Conservation (phyloP, 2,888 invertebrate genomes). For the Caenorhabditis angaria region DNA sequence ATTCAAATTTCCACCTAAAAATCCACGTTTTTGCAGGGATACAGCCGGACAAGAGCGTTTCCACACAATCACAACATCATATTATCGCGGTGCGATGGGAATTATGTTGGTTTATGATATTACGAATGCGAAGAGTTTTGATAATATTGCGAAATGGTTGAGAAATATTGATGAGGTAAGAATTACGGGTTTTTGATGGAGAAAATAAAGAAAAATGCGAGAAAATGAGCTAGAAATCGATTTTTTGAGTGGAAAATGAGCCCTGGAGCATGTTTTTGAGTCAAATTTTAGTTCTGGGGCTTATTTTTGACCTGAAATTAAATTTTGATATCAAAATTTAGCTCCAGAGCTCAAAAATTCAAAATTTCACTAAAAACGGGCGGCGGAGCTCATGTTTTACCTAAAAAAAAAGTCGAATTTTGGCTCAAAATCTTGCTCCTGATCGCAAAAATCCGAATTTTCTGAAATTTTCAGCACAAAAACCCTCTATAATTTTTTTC, state of each 20-base stretch:
- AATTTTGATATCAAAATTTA: conserved; percentile 5
- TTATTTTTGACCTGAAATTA: no score
- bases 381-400: no score
- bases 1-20: neutral
- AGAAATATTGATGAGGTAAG: conserved; percentile 91
- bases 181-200: neutral
- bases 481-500: no score
- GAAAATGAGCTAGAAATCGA: neutral
- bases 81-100: conserved; percentile 83
- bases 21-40: conserved; percentile 79
- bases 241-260: neutral
- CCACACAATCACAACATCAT: conserved; percentile 96
- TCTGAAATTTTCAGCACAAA: conserved; percentile 18
- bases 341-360: no score
- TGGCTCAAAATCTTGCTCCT: neutral
- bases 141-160: conserved; percentile 99
- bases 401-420: no score
- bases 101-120: conserved; percentile 86
- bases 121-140: conserved; percentile 97
- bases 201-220: neutral
- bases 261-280: neutral
- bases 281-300: neutral
- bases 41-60: conserved; percentile 98
- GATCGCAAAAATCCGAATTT: conserved; percentile 1
- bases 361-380: no score